Conservation (phyloP, 2,113 vertebrate genomes). For the Benitochromis conjunctus region DNA sequence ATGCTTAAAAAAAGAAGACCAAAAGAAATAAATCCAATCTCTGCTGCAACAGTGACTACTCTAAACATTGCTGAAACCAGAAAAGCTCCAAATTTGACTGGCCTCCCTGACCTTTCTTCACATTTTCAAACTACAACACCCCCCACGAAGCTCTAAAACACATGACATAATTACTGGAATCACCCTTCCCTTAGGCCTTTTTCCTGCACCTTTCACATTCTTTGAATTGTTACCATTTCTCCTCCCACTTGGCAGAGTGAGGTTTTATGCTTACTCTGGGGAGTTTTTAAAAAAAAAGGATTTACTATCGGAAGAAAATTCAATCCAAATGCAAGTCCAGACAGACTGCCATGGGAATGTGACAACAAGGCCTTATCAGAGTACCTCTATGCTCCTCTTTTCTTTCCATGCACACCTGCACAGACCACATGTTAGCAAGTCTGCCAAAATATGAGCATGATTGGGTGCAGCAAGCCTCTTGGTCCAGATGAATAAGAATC, state of each 20-base stretch:
- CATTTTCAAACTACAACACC: slow-evolving; percentile 2
- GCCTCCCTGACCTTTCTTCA: slow-evolving; percentile 21
- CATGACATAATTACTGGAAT: background rate
- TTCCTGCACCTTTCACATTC: slow-evolving; percentile 47
- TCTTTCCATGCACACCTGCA: background rate
- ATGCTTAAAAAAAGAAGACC: background rate
- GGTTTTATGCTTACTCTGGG: background rate
- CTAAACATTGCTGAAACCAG: slow-evolving; percentile 16
- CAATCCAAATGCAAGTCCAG: background rate
- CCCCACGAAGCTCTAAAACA: background rate
- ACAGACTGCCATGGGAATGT: slow-evolving; percentile 14
- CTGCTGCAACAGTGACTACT: background rate
- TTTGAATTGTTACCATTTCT: slow-evolving; percentile 9
- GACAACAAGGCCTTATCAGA: background rate
- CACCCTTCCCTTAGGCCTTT: slow-evolving; percentile 12
- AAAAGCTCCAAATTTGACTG: background rate
- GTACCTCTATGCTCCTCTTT: background rate
- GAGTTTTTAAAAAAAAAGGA: slow-evolving; percentile 5
- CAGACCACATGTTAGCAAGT: background rate
- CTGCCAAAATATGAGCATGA: background rate
- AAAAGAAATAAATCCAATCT: background rate
- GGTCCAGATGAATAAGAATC: background rate
- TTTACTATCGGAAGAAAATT: background rate
- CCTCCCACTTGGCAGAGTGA: background rate
- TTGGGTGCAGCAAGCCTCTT: background rate